Conservation (phyloP, 2,888 invertebrate species). For the Dioctria rufipes region DNA sequence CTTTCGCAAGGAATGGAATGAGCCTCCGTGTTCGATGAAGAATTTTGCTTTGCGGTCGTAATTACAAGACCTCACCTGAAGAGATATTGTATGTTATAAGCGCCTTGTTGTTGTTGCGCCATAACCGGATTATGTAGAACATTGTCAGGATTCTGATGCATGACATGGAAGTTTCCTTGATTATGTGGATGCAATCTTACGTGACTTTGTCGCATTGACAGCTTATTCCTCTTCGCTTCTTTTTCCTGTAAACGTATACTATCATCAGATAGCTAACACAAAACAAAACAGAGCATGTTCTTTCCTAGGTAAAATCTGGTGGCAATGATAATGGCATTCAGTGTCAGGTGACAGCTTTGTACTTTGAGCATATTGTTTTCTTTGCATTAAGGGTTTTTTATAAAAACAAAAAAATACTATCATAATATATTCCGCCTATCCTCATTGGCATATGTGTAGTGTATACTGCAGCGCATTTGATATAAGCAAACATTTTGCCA, state of each 20-base stretch:
- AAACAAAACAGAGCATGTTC: slow-evolving; percentile 9
- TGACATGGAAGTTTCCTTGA: neutral
- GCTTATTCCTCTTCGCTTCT: neutral
- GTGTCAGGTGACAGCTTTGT: neutral
- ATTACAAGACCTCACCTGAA: slow-evolving; percentile 14
- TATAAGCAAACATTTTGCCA: too few relatives aligned
- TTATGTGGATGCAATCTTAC: slow-evolving; percentile 8
- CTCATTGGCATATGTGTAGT: too few relatives aligned
- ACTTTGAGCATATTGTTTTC: too few relatives aligned
- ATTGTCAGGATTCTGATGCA: too few relatives aligned
- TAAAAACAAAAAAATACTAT: too few relatives aligned
- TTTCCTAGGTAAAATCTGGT: slow-evolving; percentile 1
- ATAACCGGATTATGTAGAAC: neutral
- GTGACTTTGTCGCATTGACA: slow-evolving; percentile 7
- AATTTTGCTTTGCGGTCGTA: neutral
- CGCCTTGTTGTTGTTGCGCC: neutral
- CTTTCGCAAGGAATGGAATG: too few relatives aligned
- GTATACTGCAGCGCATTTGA: too few relatives aligned
- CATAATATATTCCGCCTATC: too few relatives aligned
- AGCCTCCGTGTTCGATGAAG: slow-evolving; percentile 2
- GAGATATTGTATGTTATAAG: neutral
- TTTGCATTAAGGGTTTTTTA: too few relatives aligned
- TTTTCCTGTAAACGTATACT: slow-evolving; percentile 16
- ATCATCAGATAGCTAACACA: neutral
- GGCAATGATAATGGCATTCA: slow-evolving; percentile 27